Evolutionary conservation across 1,140 invertebrate species (phyloP), one percentile per base, ranked within the genome.

Genomic region (Aphaenogaster floridana): DNA sequence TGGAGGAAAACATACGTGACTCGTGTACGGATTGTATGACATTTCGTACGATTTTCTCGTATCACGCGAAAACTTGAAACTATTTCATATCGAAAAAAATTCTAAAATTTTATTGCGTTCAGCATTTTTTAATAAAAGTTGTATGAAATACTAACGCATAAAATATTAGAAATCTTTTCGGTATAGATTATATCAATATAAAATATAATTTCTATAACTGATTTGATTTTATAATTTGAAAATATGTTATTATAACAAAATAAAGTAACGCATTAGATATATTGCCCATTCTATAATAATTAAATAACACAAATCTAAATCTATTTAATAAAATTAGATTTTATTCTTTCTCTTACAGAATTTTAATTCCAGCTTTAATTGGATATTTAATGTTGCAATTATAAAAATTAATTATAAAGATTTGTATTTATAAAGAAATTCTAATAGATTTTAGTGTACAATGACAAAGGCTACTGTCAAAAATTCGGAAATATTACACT

Each of bases 1-100:
- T 42, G n/a, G 13, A 69, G n/a, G n/a, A 52, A 80, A 80, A 80
- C 48, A 68, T 54, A 80, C 63, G 63, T 80, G 48, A 80, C 48
- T 80, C 7, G 45, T 48, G n/a, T 69, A 42, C 34, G 17, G 9
- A 69, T 7, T 34, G 13, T 17, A 21, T 64, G 57, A 48, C 15
- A 36, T 80, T 80, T 17, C 7, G 77, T 80, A 42, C 4, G 45
- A 68, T 66, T 66, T 69, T 45, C 15, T 80, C n/a, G 3, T 15
- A 28, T 28, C 34, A 52, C 34, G 52, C 9, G 45, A 48, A 48
- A 64, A 64, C 42, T 45, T 45, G 15, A 52, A 52, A 79, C 13
- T 36, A 21, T 21, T 54, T 69, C 42, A 50, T 3, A 59, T 59
- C 54, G 4, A 7, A 80, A 68, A 36, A 69, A 21, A 52, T 39